A percentile compares a stretch with the other conserved stretches of the same genome.
Conservation (phyloP, 2,888 invertebrate species). For the Agonopterix alstromeriana region DNA sequence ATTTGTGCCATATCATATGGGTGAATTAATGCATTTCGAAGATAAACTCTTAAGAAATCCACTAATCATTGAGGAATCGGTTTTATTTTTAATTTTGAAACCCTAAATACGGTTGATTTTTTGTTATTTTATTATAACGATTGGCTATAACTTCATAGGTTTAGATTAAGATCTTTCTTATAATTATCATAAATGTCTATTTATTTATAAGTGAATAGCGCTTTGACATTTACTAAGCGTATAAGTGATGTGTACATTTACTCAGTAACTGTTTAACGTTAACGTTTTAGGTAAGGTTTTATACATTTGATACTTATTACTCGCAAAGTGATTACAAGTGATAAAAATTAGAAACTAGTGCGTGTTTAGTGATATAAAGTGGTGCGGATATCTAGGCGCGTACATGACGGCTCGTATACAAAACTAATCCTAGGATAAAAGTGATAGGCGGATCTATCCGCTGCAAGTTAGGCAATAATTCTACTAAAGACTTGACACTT, state of each 20-base stretch:
- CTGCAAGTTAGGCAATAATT: slow-evolving; percentile 61
- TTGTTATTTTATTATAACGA: slow-evolving; percentile 32
- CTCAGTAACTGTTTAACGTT: slow-evolving; percentile 63
- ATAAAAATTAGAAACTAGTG: slow-evolving; percentile 59
- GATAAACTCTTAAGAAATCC: slow-evolving; percentile 22
- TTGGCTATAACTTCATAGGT: slow-evolving; percentile 42
- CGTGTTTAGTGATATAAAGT: slow-evolving; percentile 59
- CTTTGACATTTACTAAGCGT: slow-evolving; percentile 57
- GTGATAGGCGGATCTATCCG: slow-evolving; percentile 39
- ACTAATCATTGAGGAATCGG: slow-evolving; percentile 48
- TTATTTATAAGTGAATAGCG: slow-evolving; percentile 64
- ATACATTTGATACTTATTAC: slow-evolving; percentile 76
- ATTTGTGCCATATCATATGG: slow-evolving; percentile 58
- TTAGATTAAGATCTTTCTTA: slow-evolving; percentile 61
- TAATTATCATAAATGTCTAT: slow-evolving; percentile 66
- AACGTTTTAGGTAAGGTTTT: slow-evolving; percentile 63
- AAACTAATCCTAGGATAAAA: slow-evolving; percentile 13
- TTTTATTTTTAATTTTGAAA: slow-evolving; percentile 12
- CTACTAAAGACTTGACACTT: slow-evolving; percentile 65
- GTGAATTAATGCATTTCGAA: slow-evolving; percentile 22
- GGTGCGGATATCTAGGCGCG: slow-evolving; percentile 65
- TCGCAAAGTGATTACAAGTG: slow-evolving; percentile 74
- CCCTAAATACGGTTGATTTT: slow-evolving; percentile 5
- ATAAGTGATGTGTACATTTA: slow-evolving; percentile 63
- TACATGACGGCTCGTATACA: slow-evolving; percentile 14